Base-by-base conservation (phyloP, 2,888 invertebrate species). In the Nephrotoma flavescens region DNA sequence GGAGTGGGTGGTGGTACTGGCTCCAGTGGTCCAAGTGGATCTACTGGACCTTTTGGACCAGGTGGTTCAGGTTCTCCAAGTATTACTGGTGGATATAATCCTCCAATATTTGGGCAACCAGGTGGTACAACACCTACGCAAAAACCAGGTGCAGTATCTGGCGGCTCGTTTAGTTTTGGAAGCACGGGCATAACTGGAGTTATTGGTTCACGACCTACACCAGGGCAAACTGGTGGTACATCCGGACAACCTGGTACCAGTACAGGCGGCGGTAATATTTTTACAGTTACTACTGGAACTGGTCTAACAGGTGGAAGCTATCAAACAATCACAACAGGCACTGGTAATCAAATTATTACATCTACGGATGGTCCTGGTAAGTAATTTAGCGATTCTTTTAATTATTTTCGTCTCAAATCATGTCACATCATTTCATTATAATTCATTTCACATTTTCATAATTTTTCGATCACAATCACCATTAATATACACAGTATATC, bases 171-270 rank as follows among this genome's bases (percentile, higher is more conserved):
- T 84, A 42, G 84, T 6, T 42, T 84, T 15, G 41, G 41, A 42
- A 84, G 19, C 9, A 84, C 84, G 42, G 42, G 42, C 12, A 42
- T 42, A 4, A 41, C 84, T 2, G 84, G 41, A 42, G 9, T 42
- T 84, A 84, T 41, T 2, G 90, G 89, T 87, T 88, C 88, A 0
- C 86, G 87, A 5, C 89, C 89, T 7, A 89, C 88, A 86, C 90
- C 89, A 11, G 91, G 90, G 88, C 87, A 89, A 92, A 91, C 88
- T 41, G 87, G 87, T 93, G 89, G 4, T 93, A 93, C 88, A 93
- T 94, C 89, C 92, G 86, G 87, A n/a, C 87, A 87, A 7, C 88
- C 88, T 31, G 88, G 88, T 6, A 88, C 89, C 11, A 88, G 88
- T 6, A 52, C 87, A 0, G 31, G 71, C 19, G 31, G 71, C 31